A percentile compares a stretch with the other conserved stretches of the same genome.
phyloP scores from a whole-genome alignment of 2,797 vertebrate genomes.

The Sarcophilus harrisii region DNA sequence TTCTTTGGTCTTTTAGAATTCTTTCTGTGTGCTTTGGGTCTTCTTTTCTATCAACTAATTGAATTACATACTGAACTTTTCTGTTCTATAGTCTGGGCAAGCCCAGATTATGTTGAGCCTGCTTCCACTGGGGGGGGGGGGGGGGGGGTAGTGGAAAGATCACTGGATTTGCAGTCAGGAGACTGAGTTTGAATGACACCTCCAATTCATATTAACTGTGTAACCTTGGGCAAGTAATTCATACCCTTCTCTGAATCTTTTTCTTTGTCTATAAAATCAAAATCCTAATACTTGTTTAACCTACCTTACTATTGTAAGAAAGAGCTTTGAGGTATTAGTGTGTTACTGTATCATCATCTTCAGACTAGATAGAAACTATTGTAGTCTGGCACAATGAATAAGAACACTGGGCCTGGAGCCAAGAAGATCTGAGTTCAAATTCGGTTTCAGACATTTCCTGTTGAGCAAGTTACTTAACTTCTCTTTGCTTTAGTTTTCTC shows the following conservation, averaged over 20 bases:
- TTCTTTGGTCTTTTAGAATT: not conserved
- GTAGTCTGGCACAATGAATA: not conserved
- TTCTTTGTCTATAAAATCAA: not conserved
- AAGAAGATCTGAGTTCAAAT: not conserved
- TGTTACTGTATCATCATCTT: not conserved
- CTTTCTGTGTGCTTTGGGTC: too few species aligned
- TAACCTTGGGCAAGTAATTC: not conserved
- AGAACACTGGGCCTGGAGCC: too few species aligned
- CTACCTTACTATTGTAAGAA: too few species aligned
- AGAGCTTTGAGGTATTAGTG: not conserved
- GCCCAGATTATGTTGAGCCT: not conserved
- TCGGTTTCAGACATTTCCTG: not conserved
- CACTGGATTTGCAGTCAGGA: not conserved
- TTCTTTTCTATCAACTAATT: too few species aligned
- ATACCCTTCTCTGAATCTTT: not conserved
- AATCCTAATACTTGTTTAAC: not conserved
- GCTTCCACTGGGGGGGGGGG: not conserved
- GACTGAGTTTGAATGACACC: too few species aligned
- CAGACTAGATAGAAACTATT: not conserved
- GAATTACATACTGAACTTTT: too few species aligned
- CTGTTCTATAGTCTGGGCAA: too few species aligned
- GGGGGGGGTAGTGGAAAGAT: too few species aligned
- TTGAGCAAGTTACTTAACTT: not conserved
- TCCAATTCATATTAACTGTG: not conserved
- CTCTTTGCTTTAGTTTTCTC: not conserved